phyloP scores from a whole-genome alignment of 1,140 invertebrate species.

The Cherax quadricarinatus region DNA sequence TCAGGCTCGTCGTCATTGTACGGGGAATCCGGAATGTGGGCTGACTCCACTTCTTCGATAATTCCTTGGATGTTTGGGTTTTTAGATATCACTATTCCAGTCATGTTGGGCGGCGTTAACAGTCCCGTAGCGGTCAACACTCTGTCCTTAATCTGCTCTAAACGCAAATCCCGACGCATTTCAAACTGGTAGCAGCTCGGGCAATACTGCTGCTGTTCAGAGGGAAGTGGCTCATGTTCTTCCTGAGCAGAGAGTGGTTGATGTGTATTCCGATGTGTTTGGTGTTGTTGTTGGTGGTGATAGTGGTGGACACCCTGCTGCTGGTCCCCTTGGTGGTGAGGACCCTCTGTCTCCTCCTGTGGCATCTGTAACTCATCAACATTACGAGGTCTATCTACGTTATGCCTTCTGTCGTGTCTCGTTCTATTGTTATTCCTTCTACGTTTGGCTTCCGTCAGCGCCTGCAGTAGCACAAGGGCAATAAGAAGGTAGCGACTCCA shows the following conservation, averaged over 20 bases:
- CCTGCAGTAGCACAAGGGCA: slow-evolving; percentile 46
- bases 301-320: not conserved
- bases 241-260: not conserved
- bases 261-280: not conserved
- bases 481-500: slow-evolving; percentile 46
- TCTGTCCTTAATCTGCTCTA: slow-evolving; percentile 55
- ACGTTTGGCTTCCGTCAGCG: slow-evolving; percentile 41
- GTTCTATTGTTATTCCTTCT: slow-evolving; percentile 27
- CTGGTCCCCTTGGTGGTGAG: not conserved
- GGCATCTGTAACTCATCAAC: not conserved
- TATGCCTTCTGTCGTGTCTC: not conserved
- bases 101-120: slow-evolving; percentile 56
- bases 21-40: slow-evolving; percentile 23
- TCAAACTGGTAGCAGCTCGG: slow-evolving; percentile 37
- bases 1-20: slow-evolving; percentile 59
- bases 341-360: not conserved
- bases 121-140: slow-evolving; percentile 60
- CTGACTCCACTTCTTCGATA: slow-evolving; percentile 17
- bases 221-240: not conserved
- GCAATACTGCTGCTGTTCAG: not conserved
- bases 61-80: slow-evolving; percentile 57
- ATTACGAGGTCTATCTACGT: not conserved
- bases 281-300: not conserved
- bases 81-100: slow-evolving; percentile 57
- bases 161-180: slow-evolving; percentile 25